phyloP scores from a whole-genome alignment of 2,888 invertebrate species.

The Standfussiana lucernea region DNA sequence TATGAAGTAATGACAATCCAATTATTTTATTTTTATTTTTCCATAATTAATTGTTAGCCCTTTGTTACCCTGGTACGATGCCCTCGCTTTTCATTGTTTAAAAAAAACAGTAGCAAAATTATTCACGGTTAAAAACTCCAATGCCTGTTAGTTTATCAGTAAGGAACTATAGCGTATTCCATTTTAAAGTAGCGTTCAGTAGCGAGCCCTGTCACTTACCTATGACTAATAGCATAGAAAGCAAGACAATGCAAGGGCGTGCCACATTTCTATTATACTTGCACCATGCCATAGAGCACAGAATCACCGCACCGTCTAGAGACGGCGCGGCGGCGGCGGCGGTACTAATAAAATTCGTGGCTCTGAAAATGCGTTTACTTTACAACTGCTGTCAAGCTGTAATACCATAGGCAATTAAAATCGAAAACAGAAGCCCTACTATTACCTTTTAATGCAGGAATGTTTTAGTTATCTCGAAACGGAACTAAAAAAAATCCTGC shows the following conservation, averaged over 20 bases:
- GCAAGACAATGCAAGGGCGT: conserved; percentile 70
- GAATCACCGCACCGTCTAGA: background rate
- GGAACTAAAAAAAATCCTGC: too few relatives aligned
- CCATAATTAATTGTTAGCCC: background rate
- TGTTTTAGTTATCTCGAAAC: too few relatives aligned
- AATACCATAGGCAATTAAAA: too few relatives aligned
- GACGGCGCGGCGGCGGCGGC: too few relatives aligned
- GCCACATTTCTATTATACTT: conserved; percentile 64
- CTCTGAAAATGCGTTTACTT: background rate
- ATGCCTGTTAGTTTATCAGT: background rate
- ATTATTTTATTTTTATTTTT: too few relatives aligned
- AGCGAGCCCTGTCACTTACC: conserved; percentile 38
- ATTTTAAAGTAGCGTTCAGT: conserved; percentile 45
- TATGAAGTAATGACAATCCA: too few relatives aligned
- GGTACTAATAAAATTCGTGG: background rate
- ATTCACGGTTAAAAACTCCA: background rate
- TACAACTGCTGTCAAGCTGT: background rate
- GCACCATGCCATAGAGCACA: conserved; percentile 4
- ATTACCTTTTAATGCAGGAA: too few relatives aligned
- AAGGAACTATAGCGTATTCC: conserved; percentile 1
- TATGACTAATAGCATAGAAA: conserved; percentile 68
- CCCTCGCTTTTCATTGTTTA: background rate
- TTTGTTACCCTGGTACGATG: background rate
- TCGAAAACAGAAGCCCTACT: too few relatives aligned
- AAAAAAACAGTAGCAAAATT: conserved; percentile 4